phyloP scores from a whole-genome alignment of 2,888 invertebrate species.

The Drosophila parthenogenetica region DNA sequence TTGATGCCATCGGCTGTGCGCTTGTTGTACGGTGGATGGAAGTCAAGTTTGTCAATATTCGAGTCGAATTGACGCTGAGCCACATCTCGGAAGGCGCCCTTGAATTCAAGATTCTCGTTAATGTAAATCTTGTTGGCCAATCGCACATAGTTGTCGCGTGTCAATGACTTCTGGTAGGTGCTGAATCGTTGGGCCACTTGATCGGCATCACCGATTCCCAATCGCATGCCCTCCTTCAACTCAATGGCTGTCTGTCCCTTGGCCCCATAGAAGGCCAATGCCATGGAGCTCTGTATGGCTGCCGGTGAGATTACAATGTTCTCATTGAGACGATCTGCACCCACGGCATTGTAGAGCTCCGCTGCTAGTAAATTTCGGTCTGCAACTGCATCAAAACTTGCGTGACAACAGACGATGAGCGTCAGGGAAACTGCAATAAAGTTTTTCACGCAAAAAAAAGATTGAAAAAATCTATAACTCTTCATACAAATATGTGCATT shows the following conservation, averaged over 20 bases:
- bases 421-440: slow-evolving; percentile 50
- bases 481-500: slow-evolving; percentile 18
- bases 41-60: slow-evolving; percentile 88
- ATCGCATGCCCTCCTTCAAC: slow-evolving; percentile 86
- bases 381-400: slow-evolving; percentile 44
- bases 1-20: slow-evolving; percentile 89
- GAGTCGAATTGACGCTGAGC: slow-evolving; percentile 89
- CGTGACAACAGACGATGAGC: slow-evolving; percentile 35
- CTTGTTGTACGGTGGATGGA: slow-evolving; percentile 86
- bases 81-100: slow-evolving; percentile 87
- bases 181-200: slow-evolving; percentile 76
- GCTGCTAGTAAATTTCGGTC: slow-evolving; percentile 79
- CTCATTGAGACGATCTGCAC: slow-evolving; percentile 86
- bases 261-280: slow-evolving; percentile 90
- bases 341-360: slow-evolving; percentile 85
- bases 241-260: slow-evolving; percentile 88
- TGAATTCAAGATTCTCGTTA: slow-evolving; percentile 87
- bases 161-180: slow-evolving; percentile 74
- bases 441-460: slow-evolving; percentile 6
- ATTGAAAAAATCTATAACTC: not conserved
- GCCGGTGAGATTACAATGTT: slow-evolving; percentile 91
- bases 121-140: slow-evolving; percentile 91
- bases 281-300: slow-evolving; percentile 90
- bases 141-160: slow-evolving; percentile 83
- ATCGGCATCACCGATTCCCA: slow-evolving; percentile 73